Conservation (phyloP, 2,888 invertebrate species). For the Pseudococcus viburni region DNA sequence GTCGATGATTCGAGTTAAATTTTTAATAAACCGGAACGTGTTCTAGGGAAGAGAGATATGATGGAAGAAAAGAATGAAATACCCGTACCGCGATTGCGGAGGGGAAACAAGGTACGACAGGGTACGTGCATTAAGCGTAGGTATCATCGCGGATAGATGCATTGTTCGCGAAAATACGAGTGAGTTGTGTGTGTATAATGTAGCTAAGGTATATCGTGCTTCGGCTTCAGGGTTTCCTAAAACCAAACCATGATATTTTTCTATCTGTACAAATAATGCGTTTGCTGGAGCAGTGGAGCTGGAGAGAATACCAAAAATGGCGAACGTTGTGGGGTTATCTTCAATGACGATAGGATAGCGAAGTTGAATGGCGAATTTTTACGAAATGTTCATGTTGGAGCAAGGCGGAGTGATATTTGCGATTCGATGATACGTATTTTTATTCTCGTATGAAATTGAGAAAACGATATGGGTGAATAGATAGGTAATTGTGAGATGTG, state of each 20-base stretch:
- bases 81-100: not conserved
- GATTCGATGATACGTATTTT: too few species aligned
- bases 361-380: too few species aligned
- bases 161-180: slow-evolving; percentile 24
- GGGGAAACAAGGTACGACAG: not conserved
- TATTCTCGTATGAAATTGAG: too few species aligned
- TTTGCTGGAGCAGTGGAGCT: too few species aligned
- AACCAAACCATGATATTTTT: not conserved
- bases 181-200: not conserved
- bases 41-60: not conserved
- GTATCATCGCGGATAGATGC: slow-evolving; percentile 2
- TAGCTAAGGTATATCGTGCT: not conserved
- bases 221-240: not conserved
- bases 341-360: too few species aligned
- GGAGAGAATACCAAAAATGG: too few species aligned
- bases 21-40: slow-evolving; percentile 37
- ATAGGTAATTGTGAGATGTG: too few species aligned
- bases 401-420: too few species aligned
- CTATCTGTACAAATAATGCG: too few species aligned
- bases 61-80: not conserved
- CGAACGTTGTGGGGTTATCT: too few species aligned
- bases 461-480: too few species aligned
- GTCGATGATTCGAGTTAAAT: slow-evolving; percentile 24
- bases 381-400: too few species aligned
- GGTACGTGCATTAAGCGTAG: not conserved